Base-by-base conservation (phyloP, 2,797 vertebrate species). In the Amazona ochrocephala region DNA sequence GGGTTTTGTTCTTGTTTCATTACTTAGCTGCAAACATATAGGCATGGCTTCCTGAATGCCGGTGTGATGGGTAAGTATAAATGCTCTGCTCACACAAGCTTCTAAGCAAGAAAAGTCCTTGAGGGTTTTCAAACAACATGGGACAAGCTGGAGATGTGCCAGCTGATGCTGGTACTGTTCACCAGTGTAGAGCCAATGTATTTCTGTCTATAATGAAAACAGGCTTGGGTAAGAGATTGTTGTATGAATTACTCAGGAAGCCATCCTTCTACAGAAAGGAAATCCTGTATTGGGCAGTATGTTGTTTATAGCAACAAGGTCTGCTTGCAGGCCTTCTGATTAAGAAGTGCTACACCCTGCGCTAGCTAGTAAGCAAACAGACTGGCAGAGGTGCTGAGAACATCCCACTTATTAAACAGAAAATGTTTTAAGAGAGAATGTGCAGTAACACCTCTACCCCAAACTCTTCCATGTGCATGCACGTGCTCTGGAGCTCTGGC, bases 261-360 rank as follows among this genome's bases (percentile, higher is more conserved):
- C 39, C 68, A 41, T 96, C 84, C 72, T 87, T 71, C 60, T 41
- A 15, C 62, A 80, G 90, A 61, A 44, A 87, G 95, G 92, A 95
- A 95, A 97, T 94, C 94, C 90, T 95, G 89, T 85, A 95, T 91
- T 89, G 84, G 32, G 56, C 68, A 83, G 4, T 4, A 20, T 29
- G 21, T 75, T 75, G 50, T 58, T 89, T 48, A 26, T 18, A 87
- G 75, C 73, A 92, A 61, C n/a, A 34, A 18, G 3, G 4, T 32
- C 48, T 92, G 61, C 71, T 71, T 24, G 41, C 51, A 67, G 72
- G 37, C 47, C 77, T 70, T 83, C 84, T 50, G 78, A 71, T 77
- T 67, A 79, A 68, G 60, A 48, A 78, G 62, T 53, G 68, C 70
- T 77, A 73, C 26, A 34, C 56, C 72, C 89, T 77, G 37, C 68